phyloP scores from a whole-genome alignment of 2,113 vertebrate genomes.

The Oryzias melastigma region DNA sequence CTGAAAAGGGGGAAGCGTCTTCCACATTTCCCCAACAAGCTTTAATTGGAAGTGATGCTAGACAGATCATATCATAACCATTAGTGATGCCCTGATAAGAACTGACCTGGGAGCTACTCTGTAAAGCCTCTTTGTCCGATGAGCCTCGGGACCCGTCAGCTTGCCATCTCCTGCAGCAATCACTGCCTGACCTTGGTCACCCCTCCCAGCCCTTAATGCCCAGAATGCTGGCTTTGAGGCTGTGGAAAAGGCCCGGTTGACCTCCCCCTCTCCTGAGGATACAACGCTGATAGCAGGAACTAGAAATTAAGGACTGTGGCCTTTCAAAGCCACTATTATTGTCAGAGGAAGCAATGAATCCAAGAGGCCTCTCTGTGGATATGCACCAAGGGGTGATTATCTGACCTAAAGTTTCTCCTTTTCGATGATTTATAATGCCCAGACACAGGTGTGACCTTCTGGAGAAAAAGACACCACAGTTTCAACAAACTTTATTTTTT shows the following conservation, averaged over 20 bases:
- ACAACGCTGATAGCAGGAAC: constrained; percentile 66
- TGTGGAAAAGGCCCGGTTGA: constrained; percentile 62
- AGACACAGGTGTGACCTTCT: constrained; percentile 46
- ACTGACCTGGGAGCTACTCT: constrained; percentile 63
- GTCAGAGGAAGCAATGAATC: constrained; percentile 69
- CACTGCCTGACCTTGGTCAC: constrained; percentile 62
- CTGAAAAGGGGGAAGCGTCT: constrained; percentile 32
- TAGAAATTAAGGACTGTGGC: constrained; percentile 75
- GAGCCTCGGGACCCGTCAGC: constrained; percentile 52
- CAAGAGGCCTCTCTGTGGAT: constrained; percentile 51
- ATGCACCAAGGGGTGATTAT: constrained; percentile 73
- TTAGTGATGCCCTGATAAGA: constrained; percentile 75
- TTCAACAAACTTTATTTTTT: constrained; percentile 6
- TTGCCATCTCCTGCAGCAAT: constrained; percentile 62
- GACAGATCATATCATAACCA: constrained; percentile 78
- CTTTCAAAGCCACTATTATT: constrained; percentile 76
- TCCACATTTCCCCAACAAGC: constrained; percentile 56
- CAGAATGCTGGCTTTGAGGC: constrained; percentile 55
- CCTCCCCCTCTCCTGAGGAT: constrained; percentile 63
- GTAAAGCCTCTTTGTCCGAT: constrained; percentile 63
- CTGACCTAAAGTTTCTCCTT: constrained; percentile 71
- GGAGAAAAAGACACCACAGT: constrained; percentile 24
- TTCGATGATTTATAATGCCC: constrained; percentile 64
- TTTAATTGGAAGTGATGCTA: constrained; percentile 76
- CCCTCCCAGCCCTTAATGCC: constrained; percentile 65